Evolutionary conservation across 2,113 vertebrate species (phyloP).

Genomic region (Miniopterus natalensis): DNA sequence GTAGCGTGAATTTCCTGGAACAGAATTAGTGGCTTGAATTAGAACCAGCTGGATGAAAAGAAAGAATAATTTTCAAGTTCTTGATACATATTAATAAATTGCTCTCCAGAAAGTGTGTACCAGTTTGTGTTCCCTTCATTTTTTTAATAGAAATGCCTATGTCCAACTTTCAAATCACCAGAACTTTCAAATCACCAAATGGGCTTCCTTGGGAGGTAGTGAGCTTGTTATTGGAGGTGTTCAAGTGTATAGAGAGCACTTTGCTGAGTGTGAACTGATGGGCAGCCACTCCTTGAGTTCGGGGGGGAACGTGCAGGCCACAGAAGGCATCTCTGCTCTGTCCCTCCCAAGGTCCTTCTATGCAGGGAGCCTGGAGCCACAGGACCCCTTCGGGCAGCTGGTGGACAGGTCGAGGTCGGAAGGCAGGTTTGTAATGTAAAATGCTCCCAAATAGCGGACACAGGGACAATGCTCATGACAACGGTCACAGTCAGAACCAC

Average conservation of each 20-base stretch:
- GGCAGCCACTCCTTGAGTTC: neutral
- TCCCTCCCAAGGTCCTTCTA: rapidly evolving
- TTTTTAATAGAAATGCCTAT: neutral
- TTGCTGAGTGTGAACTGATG: neutral
- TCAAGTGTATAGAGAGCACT: neutral
- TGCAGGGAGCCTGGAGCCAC: neutral
- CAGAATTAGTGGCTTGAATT: neutral
- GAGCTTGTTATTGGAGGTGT: neutral
- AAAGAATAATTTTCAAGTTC: neutral
- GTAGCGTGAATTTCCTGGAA: neutral
- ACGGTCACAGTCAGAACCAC: neutral
- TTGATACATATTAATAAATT: neutral
- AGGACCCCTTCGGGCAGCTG: neutral
- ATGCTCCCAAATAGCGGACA: neutral
- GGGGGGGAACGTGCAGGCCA: neutral
- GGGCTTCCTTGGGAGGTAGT: neutral
- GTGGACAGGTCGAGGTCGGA: neutral
- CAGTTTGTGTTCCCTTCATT: neutral
- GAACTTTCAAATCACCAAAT: neutral
- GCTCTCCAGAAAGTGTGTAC: neutral
- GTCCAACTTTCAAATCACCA: neutral
- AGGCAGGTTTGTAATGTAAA: neutral
- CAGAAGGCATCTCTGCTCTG: too few relatives aligned
- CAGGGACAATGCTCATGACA: rapidly evolving
- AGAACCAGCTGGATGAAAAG: neutral